phyloP scores from a whole-genome alignment of 2,888 invertebrate species.

The Atethmia centrago region DNA sequence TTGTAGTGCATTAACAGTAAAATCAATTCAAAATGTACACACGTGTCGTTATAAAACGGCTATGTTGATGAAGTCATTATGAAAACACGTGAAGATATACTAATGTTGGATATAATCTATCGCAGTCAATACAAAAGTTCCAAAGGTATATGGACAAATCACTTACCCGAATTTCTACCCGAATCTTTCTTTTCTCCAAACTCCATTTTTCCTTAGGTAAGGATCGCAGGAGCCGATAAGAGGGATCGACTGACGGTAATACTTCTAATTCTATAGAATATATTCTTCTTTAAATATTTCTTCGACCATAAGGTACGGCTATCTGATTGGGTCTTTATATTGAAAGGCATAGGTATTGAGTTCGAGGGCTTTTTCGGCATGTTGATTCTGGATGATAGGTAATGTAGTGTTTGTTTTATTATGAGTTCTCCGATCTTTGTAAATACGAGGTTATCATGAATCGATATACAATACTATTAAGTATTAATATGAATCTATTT shows the following conservation, averaged over 20 bases:
- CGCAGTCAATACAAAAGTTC: conserved; percentile 34
- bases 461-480: background rate
- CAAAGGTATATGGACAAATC: conserved; percentile 60
- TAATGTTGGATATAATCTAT: background rate
- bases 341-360: conserved; percentile 19
- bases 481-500: too few species aligned
- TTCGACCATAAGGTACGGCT: conserved; percentile 47
- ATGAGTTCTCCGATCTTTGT: background rate
- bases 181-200: conserved; percentile 44
- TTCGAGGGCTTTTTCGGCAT: conserved; percentile 17
- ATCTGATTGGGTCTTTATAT: conserved; percentile 54
- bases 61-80: too few species aligned
- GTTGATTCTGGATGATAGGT: conserved; percentile 5
- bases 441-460: background rate
- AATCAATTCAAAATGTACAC: too few species aligned
- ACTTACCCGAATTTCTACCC: conserved; percentile 52
- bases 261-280: conserved; percentile 68
- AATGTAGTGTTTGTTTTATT: background rate
- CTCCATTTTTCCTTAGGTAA: conserved; percentile 62
- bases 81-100: background rate
- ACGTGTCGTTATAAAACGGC: background rate
- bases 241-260: conserved; percentile 63
- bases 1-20: too few species aligned
- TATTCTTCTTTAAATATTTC: conserved; percentile 66
- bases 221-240: conserved; percentile 61